Percentiles rank a stretch among this genome's conserved stretches.
phyloP scores from a whole-genome alignment of 2,797 vertebrate genomes.

The Acrossocheilus fasciatus region DNA sequence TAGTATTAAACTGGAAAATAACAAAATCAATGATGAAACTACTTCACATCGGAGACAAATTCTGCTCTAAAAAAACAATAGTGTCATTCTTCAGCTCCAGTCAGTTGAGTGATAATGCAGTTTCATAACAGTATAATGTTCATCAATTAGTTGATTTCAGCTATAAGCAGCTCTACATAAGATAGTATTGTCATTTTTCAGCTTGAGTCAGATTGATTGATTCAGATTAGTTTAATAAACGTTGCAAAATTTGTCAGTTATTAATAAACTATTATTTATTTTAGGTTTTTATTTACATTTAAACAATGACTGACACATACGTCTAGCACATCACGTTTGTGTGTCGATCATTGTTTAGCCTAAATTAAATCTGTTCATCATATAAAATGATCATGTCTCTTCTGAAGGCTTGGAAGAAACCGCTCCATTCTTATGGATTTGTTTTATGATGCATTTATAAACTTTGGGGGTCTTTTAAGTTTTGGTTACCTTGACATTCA shows the following conservation, averaged over 20 bases:
- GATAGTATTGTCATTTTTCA: background rate
- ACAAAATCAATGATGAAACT: no score
- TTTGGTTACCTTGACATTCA: background rate
- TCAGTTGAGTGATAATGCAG: background rate
- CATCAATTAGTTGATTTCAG: no score
- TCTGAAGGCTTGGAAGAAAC: background rate
- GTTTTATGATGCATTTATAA: background rate
- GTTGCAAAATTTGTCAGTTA: background rate
- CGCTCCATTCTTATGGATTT: background rate
- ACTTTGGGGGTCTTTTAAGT: background rate
- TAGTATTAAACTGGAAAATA: background rate
- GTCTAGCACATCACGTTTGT: background rate
- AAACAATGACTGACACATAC: background rate
- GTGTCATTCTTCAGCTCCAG: no score
- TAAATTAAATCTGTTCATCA: background rate
- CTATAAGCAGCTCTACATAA: no score
- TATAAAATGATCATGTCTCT: background rate
- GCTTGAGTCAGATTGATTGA: background rate
- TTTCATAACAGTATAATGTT: background rate
- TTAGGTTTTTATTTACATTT: background rate
- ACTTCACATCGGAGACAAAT: background rate
- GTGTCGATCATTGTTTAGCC: background rate
- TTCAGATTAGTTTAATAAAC: background rate
- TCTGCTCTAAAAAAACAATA: no score
- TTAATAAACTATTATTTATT: background rate